A percentile compares a stretch with the other conserved stretches of the same genome.
Conservation (phyloP, 2,888 invertebrate genomes). For the Mechanitis messenoides region DNA sequence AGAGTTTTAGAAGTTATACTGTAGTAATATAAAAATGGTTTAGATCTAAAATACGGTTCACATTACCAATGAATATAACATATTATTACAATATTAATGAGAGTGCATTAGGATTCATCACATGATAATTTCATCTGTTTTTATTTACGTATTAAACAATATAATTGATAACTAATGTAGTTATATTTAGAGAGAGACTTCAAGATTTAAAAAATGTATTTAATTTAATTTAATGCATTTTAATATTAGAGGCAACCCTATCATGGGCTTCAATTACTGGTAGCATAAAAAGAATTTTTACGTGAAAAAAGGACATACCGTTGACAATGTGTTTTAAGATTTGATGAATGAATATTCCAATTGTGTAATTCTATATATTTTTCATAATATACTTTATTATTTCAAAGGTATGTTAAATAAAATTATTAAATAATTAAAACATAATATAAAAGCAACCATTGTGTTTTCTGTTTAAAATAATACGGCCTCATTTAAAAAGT, state of each 20-base stretch:
- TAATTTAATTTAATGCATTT: no score
- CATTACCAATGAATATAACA: no score
- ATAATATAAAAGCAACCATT: neutral
- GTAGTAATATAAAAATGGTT: neutral
- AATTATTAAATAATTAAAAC: neutral
- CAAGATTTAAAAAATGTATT: no score
- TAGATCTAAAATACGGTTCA: conserved; percentile 3
- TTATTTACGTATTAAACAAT: no score
- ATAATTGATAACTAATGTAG: no score
- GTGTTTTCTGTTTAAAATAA: conserved; percentile 8
- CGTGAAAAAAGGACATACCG: conserved; percentile 53
- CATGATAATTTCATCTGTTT: no score
- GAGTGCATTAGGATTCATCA: no score
- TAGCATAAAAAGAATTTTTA: conserved; percentile 61
- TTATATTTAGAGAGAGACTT: no score
- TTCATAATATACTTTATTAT: conserved; percentile 46
- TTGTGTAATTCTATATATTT: conserved; percentile 58
- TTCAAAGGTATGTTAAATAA: conserved; percentile 15
- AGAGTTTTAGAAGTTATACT: neutral
- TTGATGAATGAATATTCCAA: conserved; percentile 38
- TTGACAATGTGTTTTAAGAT: conserved; percentile 54
- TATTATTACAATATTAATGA: no score
- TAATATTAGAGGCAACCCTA: conserved; percentile 12
- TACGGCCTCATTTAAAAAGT: neutral
- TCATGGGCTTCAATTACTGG: conserved; percentile 49